Base-by-base conservation (phyloP, 2,888 invertebrate genomes). In the Drosophila suboccidentalis region DNA sequence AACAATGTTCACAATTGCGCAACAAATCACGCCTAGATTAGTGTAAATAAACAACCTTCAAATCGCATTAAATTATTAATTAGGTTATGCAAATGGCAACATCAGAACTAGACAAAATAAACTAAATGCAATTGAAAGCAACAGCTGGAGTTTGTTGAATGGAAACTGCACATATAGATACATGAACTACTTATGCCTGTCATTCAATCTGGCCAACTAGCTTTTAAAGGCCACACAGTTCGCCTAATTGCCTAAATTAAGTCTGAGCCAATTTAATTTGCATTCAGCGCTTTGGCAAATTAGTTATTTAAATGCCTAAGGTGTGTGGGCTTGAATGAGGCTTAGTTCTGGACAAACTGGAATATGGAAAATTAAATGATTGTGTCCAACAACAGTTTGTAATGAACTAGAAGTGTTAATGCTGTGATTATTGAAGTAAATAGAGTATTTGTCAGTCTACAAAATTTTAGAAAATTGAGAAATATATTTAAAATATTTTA, bases 41-140 rank as follows among this genome's bases (percentile, higher is more conserved):
- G 50, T 59, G 47, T 60, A 80, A 83, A 88, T 86, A 83, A 80
- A 59, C 87, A 36, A 19, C n/a, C 60, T 71, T 70, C 71, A 62
- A 58, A 68, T 72, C 53, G 62, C 66, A 60, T 70, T 46, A 41
- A 70, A 68, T 63, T 66, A 79, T 66, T 71, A 83, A 83, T 73
- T 73, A 36, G 87, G 83, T 86, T 86, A 74, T 71, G 64, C 47
- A 78, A 80, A 82, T 78, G 53, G 15, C 36, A 44, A n/a, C n/a
- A 47, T 22, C n/a, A 54, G 34, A 55, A 32, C 38, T 62, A 66
- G 11, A 19, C 60, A 54, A 63, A 60, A 54, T 9, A 54, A 55
- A 54, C 19, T 17, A 44, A 44, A 54, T 17, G 38, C 26, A 51
- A 38, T 51, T 51, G 38, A 51, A 22, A 38, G 55, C 55, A 55